Base-by-base conservation (phyloP, 2,797 vertebrate species). In the Furcifer pardalis region DNA sequence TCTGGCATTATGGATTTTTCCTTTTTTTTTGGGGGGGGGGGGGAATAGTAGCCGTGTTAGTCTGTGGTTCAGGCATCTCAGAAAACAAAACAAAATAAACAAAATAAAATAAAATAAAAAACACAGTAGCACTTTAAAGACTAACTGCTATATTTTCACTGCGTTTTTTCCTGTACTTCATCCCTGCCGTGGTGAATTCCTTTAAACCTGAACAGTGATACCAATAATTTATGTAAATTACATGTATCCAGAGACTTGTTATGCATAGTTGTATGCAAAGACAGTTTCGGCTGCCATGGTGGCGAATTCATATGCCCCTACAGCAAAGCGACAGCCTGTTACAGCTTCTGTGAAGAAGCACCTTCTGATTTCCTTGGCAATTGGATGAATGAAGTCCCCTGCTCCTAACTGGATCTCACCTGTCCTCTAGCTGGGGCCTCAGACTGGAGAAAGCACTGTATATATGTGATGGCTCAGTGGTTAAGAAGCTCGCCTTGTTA, bases 191-290 rank as follows among this genome's bases (percentile, higher is more conserved):
- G 30, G 21, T 37, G 32, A 81, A n/a, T 71, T n/a, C 9, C 19
- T 23, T 66, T 25, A 56, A 56, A 32, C 46, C 9, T n/a, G 17
- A 68, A 27, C 49, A 63, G 44, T 65, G 25, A 19, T 15, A n/a
- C 5, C 49, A 75, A 78, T 44, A 13, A 77, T 66, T 66, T 27
- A 77, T 68, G 46, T 9, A 65, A 21, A 83, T 83, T 52, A 13
- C 3, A 65, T 52, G 23, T 40, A 52, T 30, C 25, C 5, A 23
- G 44, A 19, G 42, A 23, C n/a, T 76, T 42, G 1, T n/a, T 68
- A n/a, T 77, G 62, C 73, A 32, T 83, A 76, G 40, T 7, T 56
- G 37, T 44, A 7, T 84, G 74, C 82, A 77, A 35, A 44, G 63
- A 42, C 23, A 21, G 7, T 56, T n/a, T 37, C 8, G 3, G 82